Evolutionary conservation across 2,888 invertebrate genomes (phyloP).

Genomic region (Pollenia labialis): DNA sequence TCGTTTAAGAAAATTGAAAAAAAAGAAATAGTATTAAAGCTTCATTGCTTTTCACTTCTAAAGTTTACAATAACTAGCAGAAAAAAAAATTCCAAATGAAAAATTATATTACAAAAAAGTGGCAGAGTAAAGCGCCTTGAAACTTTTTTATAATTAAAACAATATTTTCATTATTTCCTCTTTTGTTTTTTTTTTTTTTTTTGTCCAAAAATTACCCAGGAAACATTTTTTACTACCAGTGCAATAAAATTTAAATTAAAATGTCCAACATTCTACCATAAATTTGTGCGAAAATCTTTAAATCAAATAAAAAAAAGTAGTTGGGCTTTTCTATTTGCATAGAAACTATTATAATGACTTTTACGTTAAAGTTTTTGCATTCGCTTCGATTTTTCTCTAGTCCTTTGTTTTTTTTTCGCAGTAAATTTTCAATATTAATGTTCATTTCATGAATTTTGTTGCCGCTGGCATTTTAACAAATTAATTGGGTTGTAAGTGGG

Average conservation of each 20-base stretch:
- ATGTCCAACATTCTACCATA: background rate
- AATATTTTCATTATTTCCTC: slow-evolving; percentile 23
- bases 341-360: background rate
- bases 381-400: slow-evolving; percentile 21
- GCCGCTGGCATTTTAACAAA: slow-evolving; percentile 59
- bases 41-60: slow-evolving; percentile 49
- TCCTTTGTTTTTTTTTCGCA: background rate
- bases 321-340: background rate
- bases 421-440: slow-evolving; percentile 10
- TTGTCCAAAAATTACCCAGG: background rate
- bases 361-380: slow-evolving; percentile 15
- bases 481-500: slow-evolving; percentile 19
- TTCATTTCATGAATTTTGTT: slow-evolving; percentile 42
- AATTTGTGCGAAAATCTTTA: background rate
- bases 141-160: slow-evolving; percentile 53
- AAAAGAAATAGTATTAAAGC: slow-evolving; percentile 16
- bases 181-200: background rate
- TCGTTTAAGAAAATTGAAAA: background rate
- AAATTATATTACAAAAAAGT: slow-evolving; percentile 41
- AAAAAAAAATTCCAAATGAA: slow-evolving; percentile 9
- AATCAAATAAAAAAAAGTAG: background rate
- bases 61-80: slow-evolving; percentile 24
- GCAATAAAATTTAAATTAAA: too few species aligned
- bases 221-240: background rate
- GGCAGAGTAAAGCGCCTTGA: slow-evolving; percentile 28